These are phyloP conservation scores for Ammodytes dubius DNA, from an alignment of 2,113 vertebrate genomes.

Conservation along the genomic window DNA sequence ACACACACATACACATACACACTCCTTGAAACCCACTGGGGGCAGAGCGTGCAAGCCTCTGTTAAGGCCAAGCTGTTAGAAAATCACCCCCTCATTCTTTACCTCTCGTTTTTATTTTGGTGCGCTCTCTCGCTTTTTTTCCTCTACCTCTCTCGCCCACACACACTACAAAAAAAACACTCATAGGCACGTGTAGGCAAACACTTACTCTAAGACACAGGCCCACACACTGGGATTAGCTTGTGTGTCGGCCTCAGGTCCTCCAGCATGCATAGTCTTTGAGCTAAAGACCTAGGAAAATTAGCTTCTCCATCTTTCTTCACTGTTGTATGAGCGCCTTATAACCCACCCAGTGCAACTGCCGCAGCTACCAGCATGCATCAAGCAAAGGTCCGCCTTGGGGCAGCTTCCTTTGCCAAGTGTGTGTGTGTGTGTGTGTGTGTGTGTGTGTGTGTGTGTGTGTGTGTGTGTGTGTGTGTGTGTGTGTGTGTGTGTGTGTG, in stretches of 20 bases:
- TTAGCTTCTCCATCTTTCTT: constrained; percentile 26
- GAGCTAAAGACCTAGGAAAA: constrained; percentile 14
- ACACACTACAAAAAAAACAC: constrained; percentile 9
- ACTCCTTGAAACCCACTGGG: constrained; percentile 2
- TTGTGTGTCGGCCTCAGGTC: constrained; percentile 1
- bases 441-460: constrained; percentile 11
- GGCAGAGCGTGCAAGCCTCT: constrained; percentile 15
- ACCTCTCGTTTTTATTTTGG: constrained; percentile 33
- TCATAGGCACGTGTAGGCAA: constrained; percentile 17
- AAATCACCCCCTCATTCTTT: not conserved
- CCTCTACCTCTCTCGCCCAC: constrained; percentile 48
- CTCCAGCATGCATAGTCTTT: constrained; percentile 23
- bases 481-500: too few relatives aligned
- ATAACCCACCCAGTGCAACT: constrained; percentile 8
- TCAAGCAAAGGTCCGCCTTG: constrained; percentile 22
- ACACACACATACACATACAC: constrained; percentile 9
- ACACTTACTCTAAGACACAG: constrained; percentile 2
- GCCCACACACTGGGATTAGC: constrained; percentile 44
- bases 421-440: not conserved
- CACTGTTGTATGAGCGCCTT: not conserved
- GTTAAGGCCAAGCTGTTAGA: constrained; percentile 49
- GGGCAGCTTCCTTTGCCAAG: constrained; percentile 3
- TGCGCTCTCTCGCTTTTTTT: not conserved
- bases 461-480: too few relatives aligned
- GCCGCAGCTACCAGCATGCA: constrained; percentile 19